Evolutionary conservation across 1,140 invertebrate species (phyloP).

Genomic region (Drosophila navojoa): DNA sequence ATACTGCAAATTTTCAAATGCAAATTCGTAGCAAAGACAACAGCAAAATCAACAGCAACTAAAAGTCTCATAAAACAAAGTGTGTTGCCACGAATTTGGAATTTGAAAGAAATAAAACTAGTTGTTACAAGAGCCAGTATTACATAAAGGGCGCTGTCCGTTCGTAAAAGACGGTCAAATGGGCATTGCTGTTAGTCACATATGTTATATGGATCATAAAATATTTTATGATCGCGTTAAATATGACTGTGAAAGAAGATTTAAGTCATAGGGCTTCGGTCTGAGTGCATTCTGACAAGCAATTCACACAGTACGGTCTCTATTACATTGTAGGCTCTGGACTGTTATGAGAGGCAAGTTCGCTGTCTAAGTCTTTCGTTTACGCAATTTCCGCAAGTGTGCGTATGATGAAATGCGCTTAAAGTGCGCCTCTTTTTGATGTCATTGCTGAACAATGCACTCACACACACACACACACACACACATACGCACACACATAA

Average conservation of each 20-base stretch:
- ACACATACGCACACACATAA: neutral
- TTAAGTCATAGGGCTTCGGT: neutral
- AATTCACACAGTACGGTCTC: conserved; percentile 12
- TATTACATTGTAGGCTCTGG: conserved; percentile 1
- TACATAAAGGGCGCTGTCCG: conserved; percentile 35
- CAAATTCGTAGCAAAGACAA: conserved; percentile 39
- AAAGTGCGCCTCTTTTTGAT: conserved; percentile 25
- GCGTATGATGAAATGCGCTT: conserved; percentile 60
- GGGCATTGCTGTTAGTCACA: conserved; percentile 56
- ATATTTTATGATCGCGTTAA: conserved; percentile 50
- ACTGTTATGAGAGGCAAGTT: conserved; percentile 46
- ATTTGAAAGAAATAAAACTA: conserved; percentile 18
- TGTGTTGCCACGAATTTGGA: conserved; percentile 25
- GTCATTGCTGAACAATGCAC: conserved; percentile 58
- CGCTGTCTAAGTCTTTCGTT: conserved; percentile 75
- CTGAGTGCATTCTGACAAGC: conserved; percentile 63
- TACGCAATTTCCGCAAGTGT: conserved; percentile 66
- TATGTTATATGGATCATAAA: conserved; percentile 38
- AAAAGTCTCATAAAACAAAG: conserved; percentile 7
- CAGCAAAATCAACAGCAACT: neutral
- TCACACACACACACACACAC: conserved; percentile 35
- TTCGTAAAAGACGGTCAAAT: conserved; percentile 42
- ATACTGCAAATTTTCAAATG: conserved; percentile 65
- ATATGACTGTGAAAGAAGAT: neutral
- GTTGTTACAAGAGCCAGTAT: conserved; percentile 24